Evolutionary conservation across 2,797 vertebrate species (phyloP).

Genomic region (Semotilus atromaculatus): DNA sequence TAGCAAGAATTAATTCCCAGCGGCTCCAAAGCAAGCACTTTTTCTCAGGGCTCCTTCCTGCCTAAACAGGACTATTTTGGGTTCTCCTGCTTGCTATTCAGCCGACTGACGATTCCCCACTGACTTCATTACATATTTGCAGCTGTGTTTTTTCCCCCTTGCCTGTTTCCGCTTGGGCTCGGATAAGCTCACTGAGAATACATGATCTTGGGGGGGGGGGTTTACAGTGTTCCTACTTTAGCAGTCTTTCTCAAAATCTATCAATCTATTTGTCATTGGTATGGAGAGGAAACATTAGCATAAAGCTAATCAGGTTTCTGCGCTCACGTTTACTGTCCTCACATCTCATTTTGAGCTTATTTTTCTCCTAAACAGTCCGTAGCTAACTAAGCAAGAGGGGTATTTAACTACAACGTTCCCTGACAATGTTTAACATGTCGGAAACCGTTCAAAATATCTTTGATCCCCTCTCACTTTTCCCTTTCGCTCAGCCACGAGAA

Average conservation of each 20-base stretch:
- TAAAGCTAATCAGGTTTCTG: constrained; percentile 38
- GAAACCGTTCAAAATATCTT: constrained; percentile 42
- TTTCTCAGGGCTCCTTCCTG: constrained; percentile 15
- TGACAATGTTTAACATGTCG: constrained; percentile 44
- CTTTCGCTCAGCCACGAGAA: constrained; percentile 5
- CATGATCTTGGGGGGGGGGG: constrained; percentile 37
- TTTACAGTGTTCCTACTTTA: constrained; percentile 3
- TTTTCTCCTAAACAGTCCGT: constrained; percentile 11
- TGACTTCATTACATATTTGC: constrained; percentile 70
- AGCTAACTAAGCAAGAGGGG: neutral
- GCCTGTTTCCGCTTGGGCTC: constrained; percentile 13
- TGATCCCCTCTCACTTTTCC: constrained; percentile 42
- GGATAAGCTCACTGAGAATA: constrained; percentile 59
- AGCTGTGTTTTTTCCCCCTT: constrained; percentile 47
- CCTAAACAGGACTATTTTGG: constrained; percentile 47
- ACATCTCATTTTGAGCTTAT: neutral
- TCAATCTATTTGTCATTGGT: constrained; percentile 11
- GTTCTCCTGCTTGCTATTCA: constrained; percentile 58
- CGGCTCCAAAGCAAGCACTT: constrained; percentile 43
- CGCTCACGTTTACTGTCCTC: neutral
- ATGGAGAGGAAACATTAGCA: neutral
- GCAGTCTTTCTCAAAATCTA: constrained; percentile 6
- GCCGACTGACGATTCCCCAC: constrained; percentile 62
- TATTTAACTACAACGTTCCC: constrained; percentile 36
- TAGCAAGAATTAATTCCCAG: constrained; percentile 59